A percentile compares a stretch with the other conserved stretches of the same genome.
phyloP scores from a whole-genome alignment of 2,113 vertebrate species.

The Chaenogobius annularis region DNA sequence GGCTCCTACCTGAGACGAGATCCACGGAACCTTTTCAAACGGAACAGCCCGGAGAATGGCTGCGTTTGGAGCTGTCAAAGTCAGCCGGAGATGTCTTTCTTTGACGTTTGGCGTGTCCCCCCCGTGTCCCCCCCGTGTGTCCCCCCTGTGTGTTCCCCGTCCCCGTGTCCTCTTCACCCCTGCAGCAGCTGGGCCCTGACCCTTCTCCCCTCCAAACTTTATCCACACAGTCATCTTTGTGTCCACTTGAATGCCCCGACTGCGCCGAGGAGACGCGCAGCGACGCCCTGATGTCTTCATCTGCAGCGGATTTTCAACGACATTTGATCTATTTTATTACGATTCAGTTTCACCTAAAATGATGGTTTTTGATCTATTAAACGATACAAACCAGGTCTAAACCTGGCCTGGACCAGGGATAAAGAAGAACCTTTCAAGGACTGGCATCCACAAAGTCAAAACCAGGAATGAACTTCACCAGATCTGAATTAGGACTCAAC shows the following conservation, averaged over 20 bases:
- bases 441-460: background rate
- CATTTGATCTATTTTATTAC: no score
- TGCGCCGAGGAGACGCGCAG: conserved; percentile 42
- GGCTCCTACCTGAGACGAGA: no score
- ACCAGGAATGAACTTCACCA: no score
- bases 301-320: background rate
- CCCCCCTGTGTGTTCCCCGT: conserved; percentile 66
- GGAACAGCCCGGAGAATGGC: conserved; percentile 34
- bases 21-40: no score
- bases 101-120: conserved; percentile 76
- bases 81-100: conserved; percentile 80
- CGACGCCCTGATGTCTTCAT: conserved; percentile 85
- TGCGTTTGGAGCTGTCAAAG: conserved; percentile 66
- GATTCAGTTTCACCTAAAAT: background rate
- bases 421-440: background rate
- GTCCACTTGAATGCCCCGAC: conserved; percentile 90
- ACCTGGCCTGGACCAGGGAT: background rate
- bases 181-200: conserved; percentile 97
- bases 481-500: no score
- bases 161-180: conserved; percentile 87
- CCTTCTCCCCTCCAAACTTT: conserved; percentile 98
- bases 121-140: conserved; percentile 46
- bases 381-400: background rate
- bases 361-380: background rate
- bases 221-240: conserved; percentile 99